Evolutionary conservation across 2,113 vertebrate genomes (phyloP).

Genomic region (Lates calcarifer): DNA sequence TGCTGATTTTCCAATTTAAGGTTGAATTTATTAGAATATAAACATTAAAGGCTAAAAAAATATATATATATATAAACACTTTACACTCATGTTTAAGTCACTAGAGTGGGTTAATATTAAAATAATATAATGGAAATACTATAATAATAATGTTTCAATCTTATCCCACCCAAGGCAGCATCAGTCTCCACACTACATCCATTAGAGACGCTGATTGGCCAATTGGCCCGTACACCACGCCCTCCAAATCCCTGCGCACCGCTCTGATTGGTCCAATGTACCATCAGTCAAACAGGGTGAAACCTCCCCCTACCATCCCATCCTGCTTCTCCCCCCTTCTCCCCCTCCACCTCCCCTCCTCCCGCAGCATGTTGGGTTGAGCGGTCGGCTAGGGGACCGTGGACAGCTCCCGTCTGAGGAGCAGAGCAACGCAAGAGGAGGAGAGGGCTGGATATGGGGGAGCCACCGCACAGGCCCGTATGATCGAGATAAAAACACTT

Average conservation of each 20-base stretch:
- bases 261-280: neutral
- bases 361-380: slow-evolving; percentile 86
- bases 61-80: neutral
- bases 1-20: neutral
- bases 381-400: slow-evolving; percentile 86
- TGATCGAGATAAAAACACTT: slow-evolving; percentile 80
- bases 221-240: neutral
- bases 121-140: neutral
- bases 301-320: neutral
- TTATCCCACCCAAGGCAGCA: neutral
- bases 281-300: slow-evolving; percentile 14
- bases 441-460: slow-evolving; percentile 91
- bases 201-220: slow-evolving; percentile 57
- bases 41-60: neutral
- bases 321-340: slow-evolving; percentile 68
- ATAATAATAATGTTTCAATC: neutral
- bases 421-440: slow-evolving; percentile 90
- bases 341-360: slow-evolving; percentile 68
- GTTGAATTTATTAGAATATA: too few species aligned
- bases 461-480: slow-evolving; percentile 88
- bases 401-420: slow-evolving; percentile 88
- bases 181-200: neutral
- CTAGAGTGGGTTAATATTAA: neutral
- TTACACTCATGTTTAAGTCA: neutral
- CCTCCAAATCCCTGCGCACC: fast-evolving